A percentile compares a stretch with the other conserved stretches of the same genome.
Conservation (phyloP, 2,888 invertebrate species). For the Patella depressa region DNA sequence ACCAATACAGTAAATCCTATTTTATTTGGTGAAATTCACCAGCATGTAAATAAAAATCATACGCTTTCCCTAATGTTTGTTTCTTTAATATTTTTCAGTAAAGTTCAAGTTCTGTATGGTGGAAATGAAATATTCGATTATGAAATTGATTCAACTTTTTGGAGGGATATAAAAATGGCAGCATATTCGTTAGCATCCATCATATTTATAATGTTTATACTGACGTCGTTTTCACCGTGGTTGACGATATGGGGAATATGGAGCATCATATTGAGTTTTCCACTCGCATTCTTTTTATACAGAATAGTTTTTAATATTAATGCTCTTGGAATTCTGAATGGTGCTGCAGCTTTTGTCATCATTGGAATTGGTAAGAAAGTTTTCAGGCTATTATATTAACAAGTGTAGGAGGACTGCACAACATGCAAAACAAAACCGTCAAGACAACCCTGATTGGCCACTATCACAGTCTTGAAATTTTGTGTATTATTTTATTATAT, state of each 20-base stretch:
- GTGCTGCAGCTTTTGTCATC: conserved; percentile 67
- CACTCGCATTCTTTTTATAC: conserved; percentile 65
- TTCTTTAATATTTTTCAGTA: conserved; percentile 45
- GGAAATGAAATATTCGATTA: conserved; percentile 67
- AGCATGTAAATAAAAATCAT: background rate
- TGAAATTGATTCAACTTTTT: conserved; percentile 63
- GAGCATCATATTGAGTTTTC: conserved; percentile 61
- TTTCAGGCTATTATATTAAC: no score
- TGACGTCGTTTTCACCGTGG: conserved; percentile 65
- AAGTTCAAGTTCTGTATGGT: conserved; percentile 64
- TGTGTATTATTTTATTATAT: no score
- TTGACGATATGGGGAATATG: conserved; percentile 60
- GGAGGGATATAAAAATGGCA: conserved; percentile 63
- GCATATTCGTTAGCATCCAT: conserved; percentile 54
- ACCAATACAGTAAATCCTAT: background rate
- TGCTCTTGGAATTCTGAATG: conserved; percentile 64
- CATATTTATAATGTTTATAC: conserved; percentile 58
- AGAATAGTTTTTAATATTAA: conserved; percentile 56
- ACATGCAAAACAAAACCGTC: no score
- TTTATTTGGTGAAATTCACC: no score
- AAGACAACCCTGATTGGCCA: no score
- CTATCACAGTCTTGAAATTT: no score
- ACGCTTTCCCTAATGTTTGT: background rate
- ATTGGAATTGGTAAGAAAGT: conserved; percentile 65
- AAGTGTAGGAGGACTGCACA: no score